Evolutionary conservation across 1,140 invertebrate species (phyloP).

Genomic region (Centruroides vittatus): DNA sequence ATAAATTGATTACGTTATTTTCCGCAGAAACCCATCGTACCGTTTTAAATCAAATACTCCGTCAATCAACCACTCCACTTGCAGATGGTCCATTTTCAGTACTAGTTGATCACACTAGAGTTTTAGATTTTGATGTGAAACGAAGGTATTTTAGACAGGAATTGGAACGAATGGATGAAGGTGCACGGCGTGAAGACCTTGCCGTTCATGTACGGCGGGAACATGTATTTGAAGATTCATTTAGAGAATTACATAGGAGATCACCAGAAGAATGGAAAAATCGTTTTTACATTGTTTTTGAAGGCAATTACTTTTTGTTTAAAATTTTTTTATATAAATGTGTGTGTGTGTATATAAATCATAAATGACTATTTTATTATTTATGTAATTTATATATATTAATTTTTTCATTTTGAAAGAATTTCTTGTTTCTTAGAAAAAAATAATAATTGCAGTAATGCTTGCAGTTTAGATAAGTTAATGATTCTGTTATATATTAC

Average conservation of each 20-base stretch:
- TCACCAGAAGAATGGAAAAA: constrained; percentile 86
- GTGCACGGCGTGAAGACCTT: constrained; percentile 69
- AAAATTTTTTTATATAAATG: too few species aligned
- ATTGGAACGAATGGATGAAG: constrained; percentile 62
- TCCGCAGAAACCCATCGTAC: constrained; percentile 65
- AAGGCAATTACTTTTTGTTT: constrained; percentile 37
- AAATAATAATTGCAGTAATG: too few species aligned
- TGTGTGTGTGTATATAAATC: too few species aligned
- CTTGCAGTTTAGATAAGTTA: too few species aligned
- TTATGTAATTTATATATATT: too few species aligned
- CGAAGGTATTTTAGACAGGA: constrained; percentile 78
- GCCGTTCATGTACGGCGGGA: constrained; percentile 74
- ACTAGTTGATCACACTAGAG: constrained; percentile 73
- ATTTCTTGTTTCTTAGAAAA: too few species aligned
- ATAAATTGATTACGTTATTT: constrained; percentile 3
- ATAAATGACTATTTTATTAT: too few species aligned
- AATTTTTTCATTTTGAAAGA: too few species aligned
- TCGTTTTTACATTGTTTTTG: constrained; percentile 87
- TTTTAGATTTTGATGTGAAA: constrained; percentile 87
- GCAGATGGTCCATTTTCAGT: constrained; percentile 81
- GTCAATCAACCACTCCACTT: constrained; percentile 69
- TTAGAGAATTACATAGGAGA: constrained; percentile 69
- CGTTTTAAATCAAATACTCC: constrained; percentile 80
- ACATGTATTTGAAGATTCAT: constrained; percentile 84
- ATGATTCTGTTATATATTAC: too few species aligned